Evolutionary conservation across 2,888 invertebrate species (phyloP), one percentile per base, ranked within the genome.

Genomic region (Drosophila hamatofila): DNA sequence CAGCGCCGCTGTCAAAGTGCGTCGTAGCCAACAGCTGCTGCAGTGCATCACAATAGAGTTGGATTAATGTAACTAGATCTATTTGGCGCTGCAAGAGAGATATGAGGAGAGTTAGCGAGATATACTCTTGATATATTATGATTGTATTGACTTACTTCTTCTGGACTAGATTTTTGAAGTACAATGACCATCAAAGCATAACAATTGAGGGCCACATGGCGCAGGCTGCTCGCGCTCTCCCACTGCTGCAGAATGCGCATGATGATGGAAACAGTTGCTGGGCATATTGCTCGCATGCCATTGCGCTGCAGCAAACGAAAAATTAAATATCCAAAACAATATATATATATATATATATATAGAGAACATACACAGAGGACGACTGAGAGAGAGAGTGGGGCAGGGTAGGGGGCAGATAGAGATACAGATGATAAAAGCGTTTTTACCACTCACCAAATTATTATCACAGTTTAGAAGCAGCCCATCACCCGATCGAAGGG

Each of bases 201-300:
- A 87, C 94, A 94, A 82, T 94, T 93, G 12, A 95, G 90, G 6
- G 94, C 93, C 27, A 93, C 91, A 57, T 91, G 86, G 48, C 94
- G 93, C 35, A 94, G 86, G 33, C 90, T 89, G 72, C 85, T 82
- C 39, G 92, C 81, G 35, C 92, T 91, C 74, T 93, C 93, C 85
- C 93, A 92, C 61, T 91, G 91, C 63, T 93, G 91, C 52, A 95
- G 92, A n/a, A 94, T 92, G 78, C 93, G 93, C 85, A 94, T 93
- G 56, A 95, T 90, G 63, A 95, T 93, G 70, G 94, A 94, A 57
- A 95, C 93, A 14, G 95, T 95, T 23, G 95, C 95, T 18, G 95
- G 95, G 78, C 94, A 95, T 72, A 95, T 94, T 51, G 94, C 94
- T 75, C 94, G 93, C 90, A 94, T 92, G 46, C 95, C 95, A 93